Evolutionary conservation across 2,113 vertebrate genomes (phyloP).

Genomic region (Zingel zingel): DNA sequence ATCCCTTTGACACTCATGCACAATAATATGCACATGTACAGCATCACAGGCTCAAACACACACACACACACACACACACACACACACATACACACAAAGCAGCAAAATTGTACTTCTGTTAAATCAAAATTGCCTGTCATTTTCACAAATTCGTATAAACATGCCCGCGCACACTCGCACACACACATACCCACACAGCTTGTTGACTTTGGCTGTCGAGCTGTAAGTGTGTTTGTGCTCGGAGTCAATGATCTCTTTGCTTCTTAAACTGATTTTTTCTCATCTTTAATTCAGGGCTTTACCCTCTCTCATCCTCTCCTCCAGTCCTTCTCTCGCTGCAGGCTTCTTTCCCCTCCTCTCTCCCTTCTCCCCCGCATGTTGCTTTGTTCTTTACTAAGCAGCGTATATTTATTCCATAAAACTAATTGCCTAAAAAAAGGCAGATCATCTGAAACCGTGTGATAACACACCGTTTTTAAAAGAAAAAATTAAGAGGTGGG

Average conservation of each 20-base stretch:
- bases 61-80: neutral
- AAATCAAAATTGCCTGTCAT: neutral
- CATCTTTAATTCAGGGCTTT: constrained; percentile 60
- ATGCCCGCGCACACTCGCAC: neutral
- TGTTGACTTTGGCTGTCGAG: constrained; percentile 41
- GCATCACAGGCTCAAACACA: neutral
- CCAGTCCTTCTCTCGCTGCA: constrained; percentile 4
- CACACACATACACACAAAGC: constrained; percentile 8
- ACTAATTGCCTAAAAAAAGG: constrained; percentile 10
- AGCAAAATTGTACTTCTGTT: constrained; percentile 4
- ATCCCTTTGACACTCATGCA: neutral
- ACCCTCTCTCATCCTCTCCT: neutral
- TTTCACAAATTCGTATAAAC: neutral
- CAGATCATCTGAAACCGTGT: constrained; percentile 35
- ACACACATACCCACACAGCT: neutral
- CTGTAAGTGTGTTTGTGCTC: constrained; percentile 35
- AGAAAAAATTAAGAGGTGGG: neutral
- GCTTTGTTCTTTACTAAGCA: constrained; percentile 26
- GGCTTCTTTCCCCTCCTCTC: constrained; percentile 20
- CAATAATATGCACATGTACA: neutral
- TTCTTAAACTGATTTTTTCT: constrained; percentile 48
- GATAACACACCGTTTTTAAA: constrained; percentile 17
- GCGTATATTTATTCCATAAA: neutral
- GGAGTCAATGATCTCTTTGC: constrained; percentile 33
- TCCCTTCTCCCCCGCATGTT: neutral